Evolutionary conservation across 2,113 vertebrate species (phyloP), one percentile per base, ranked within the genome.

Genomic region (Thamnaconus septentrionalis): DNA sequence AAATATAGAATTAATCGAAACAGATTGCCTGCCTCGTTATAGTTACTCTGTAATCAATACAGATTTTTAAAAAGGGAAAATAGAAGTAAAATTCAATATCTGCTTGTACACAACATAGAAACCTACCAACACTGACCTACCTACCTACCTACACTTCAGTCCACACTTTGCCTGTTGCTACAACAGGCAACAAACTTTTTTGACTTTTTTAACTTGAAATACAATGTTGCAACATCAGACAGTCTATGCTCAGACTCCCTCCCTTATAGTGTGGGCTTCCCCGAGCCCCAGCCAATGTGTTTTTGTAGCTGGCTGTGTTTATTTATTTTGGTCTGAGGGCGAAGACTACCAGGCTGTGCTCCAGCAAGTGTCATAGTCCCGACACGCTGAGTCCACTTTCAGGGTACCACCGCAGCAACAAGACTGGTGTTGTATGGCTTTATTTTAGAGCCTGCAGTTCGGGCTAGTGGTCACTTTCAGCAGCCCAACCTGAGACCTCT

Each of bases 301-400:
- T 89, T 89, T 66, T 82, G 66, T 82, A 88, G 84, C 84, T 83
- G 86, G 61, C 62, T 61, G 69, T 79, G 78, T 82, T 88, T 88
- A 81, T 89, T 89, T 88, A 68, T 69, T 68, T 75, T 78, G 76
- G 76, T 80, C 67, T 79, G 73, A 85, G 75, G 76, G 64, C 4
- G 31, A 84, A 85, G 81, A 88, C 82, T 89, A 76, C 79, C 81
- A 81, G 79, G 74, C 76, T 78, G 64, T 75, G 71, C 70, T 80
- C 76, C 8, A 7, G 74, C 57, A 49, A 9, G 11, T 53, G 59
- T 78, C 64, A 72, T 59, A 41, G 48, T 64, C 68, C 18, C 69
- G 47, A 74, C 69, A 64, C 40, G 75, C 73, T 63, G 63, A 61
- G 61, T 74, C 76, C 73, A 80, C 76, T 82, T 81, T 82, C 73